A percentile compares a stretch with the other conserved stretches of the same genome.
Conservation (phyloP, 2,888 invertebrate genomes). For the Ormyrus pomaceus region DNA sequence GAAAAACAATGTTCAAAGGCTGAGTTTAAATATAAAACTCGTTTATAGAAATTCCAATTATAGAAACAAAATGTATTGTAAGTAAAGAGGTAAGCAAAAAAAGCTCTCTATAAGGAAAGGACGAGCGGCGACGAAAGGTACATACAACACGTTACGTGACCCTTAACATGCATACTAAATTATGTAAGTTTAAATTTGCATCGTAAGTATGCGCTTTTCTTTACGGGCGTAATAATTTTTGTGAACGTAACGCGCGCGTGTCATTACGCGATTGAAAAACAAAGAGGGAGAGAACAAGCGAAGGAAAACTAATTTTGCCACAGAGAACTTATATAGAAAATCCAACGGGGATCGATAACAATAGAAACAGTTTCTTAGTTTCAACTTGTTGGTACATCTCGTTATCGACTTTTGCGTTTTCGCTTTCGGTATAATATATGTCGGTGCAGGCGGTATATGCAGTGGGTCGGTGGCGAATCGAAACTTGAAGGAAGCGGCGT, state of each 20-base stretch:
- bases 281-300: neutral
- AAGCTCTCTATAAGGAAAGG: neutral
- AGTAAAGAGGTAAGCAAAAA: too few relatives aligned
- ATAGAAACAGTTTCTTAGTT: neutral
- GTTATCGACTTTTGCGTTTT: constrained; percentile 21
- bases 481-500: too few relatives aligned
- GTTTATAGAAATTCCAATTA: too few relatives aligned
- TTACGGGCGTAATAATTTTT: constrained; percentile 6
- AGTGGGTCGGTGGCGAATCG: too few relatives aligned
- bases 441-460: too few relatives aligned
- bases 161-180: neutral
- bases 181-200: constrained; percentile 37
- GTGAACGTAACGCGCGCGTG: neutral
- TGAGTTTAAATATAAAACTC: too few relatives aligned
- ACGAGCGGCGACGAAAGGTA: constrained; percentile 7
- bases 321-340: too few relatives aligned
- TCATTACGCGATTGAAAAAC: neutral
- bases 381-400: neutral
- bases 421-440: too few relatives aligned
- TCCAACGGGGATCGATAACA: too few relatives aligned
- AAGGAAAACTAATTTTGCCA: neutral
- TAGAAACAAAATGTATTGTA: too few relatives aligned
- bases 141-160: constrained; percentile 13
- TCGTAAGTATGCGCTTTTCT: constrained; percentile 20
- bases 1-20: too few relatives aligned